Base-by-base conservation (phyloP, 2,797 vertebrate species). In the Melanotaenia nigrans region DNA sequence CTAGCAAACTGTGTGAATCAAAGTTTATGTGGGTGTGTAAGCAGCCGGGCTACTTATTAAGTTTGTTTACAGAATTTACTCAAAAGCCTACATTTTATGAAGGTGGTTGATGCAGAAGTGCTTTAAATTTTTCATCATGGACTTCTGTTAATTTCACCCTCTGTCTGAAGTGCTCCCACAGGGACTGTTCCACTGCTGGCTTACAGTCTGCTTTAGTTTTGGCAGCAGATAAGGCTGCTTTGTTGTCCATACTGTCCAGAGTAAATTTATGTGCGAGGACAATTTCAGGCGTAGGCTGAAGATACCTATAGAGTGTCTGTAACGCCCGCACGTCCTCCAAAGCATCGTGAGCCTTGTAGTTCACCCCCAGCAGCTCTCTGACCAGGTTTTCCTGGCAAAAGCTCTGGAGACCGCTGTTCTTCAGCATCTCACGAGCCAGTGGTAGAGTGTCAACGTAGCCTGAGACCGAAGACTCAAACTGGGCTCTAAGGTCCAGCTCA, bases 321-420 rank as follows among this genome's bases (percentile, higher is more conserved):
- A 95, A 73, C 0, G 92, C 89, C 28, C 77, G 81, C 55, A 94
- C 92, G 11, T 95, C 94, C 75, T 93, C 90, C 76, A 95, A 72
- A 62, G 94, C 94, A 75, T 95, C 73, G 12, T 95, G 94, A 67
- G 92, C 93, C 18, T 78, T 77, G 82, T 95, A 95, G 64, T 76
- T 66, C 78, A 87, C 9, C 1, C 93, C 93, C 77, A 95, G 78
- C 32, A 94, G 61, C 73, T 84, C 86, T 84, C 73, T 88, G 32
- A 95, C 91, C 78, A 95, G 81, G 63, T 77, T 89, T 77, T 92
- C 92, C 89, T 95, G 94, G 13, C 85, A 78, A 59, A 93, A 95
- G 64, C 93, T 94, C 58, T 62, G 71, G 1, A 93, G 42, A 18
- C 88, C 30, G 2, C 22, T 69, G 61, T 80, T 82, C 77, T 75